Base-by-base conservation (phyloP, 2,888 invertebrate genomes). In the Hydroisotoma schaefferi region DNA sequence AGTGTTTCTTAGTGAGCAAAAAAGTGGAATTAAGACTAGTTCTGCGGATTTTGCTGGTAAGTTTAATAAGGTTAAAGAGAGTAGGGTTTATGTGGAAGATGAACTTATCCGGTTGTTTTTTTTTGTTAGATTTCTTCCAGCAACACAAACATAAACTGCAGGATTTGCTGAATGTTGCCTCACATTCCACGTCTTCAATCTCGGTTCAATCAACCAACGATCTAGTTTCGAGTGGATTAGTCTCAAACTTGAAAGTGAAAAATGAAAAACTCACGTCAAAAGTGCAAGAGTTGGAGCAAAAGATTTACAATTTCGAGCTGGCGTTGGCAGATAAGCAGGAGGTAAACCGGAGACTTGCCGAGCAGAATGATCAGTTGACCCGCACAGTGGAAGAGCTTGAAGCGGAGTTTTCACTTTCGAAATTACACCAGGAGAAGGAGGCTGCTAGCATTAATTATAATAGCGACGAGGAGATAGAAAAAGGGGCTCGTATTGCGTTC, bases 1-100 rank as follows among this genome's bases (percentile, higher is more conserved):
- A 15, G 66, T 71, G 27, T 70, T 68, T 47, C 55, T 68, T 29
- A 57, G 55, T 22, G 68, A 70, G 49, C 68, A 67, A 37, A 59
- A 66, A 40, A 43, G 38, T 55, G 70, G 67, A 23, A 59, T 59
- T 1, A 61, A 63, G 26, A 56, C 53, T 2, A 66, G 60, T 53
- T 66, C 66, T 1, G 60, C 63, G 15, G 66, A 67, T 57, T 49
- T 67, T 20, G 61, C 59, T 55, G 58, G 63, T 61, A 58, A 28
- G n/a, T 40, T 15, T n/a, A n/a, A n/a, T n/a, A n/a, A 33, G 3
- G 5, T 20, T 52, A n/a, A 44, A n/a, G 44, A 44, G 20, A n/a
- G 44, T 15, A n/a, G n/a, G n/a, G n/a, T n/a, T n/a, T n/a, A n/a
- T n/a, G n/a, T n/a, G 15, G 33, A 33, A 10, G 15, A 33, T 33